Conservation (phyloP, 2,888 invertebrate species). For the Arge pagana region DNA sequence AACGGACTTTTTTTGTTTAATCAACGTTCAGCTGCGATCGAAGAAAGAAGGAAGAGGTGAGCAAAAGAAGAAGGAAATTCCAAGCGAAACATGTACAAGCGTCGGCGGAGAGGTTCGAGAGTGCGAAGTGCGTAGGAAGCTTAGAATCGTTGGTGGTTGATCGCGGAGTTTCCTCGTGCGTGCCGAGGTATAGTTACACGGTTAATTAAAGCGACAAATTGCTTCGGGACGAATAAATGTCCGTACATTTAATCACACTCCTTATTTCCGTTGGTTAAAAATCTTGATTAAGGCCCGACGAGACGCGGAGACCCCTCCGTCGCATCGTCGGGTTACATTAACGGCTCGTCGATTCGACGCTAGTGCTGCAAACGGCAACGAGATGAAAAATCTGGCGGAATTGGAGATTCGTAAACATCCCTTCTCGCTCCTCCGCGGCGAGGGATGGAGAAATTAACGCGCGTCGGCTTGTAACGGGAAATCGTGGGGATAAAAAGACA, state of each 20-base stretch:
- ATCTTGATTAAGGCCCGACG: conserved; percentile 7
- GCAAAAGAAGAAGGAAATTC: no score
- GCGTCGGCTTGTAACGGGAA: conserved; percentile 1
- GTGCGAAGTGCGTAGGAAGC: no score
- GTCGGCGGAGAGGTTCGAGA: no score
- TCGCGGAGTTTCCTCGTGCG: conserved; percentile 15
- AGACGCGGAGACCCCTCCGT: background rate
- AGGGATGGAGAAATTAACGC: background rate
- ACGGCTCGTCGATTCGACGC: background rate
- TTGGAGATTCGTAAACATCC: no score
- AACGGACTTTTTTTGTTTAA: no score
- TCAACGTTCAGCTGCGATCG: no score
- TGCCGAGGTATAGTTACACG: conserved; percentile 44
- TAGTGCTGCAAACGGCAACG: background rate
- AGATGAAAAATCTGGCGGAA: no score
- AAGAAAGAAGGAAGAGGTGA: no score
- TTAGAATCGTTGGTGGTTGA: conserved; percentile 1
- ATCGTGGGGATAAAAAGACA: no score
- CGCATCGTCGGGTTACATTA: background rate
- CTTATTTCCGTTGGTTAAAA: conserved; percentile 8
- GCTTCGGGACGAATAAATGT: conserved; percentile 45
- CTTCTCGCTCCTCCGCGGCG: no score
- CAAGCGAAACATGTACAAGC: no score
- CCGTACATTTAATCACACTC: conserved; percentile 38
- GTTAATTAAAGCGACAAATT: conserved; percentile 53